phyloP scores from a whole-genome alignment of 2,797 vertebrate species.

The Peromyscus aztecus region DNA sequence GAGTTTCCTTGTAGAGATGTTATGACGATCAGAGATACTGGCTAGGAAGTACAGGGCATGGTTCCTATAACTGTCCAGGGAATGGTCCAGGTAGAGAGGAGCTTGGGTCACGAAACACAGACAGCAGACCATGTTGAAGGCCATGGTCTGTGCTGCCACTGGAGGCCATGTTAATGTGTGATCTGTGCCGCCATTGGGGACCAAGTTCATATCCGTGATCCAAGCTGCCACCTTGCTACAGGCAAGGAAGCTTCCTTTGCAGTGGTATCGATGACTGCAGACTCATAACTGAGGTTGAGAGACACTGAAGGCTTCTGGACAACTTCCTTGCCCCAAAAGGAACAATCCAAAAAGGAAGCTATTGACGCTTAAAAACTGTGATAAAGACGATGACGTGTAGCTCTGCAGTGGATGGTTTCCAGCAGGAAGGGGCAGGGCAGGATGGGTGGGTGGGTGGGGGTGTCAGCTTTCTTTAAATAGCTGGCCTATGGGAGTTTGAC shows the following conservation, averaged over 20 bases:
- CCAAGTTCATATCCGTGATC: neutral
- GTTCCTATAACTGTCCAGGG: neutral
- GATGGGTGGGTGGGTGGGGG: neutral
- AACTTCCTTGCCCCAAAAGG: neutral
- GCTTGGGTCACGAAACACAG: neutral
- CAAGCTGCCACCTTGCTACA: neutral
- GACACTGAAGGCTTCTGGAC: neutral
- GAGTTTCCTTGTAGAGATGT: neutral
- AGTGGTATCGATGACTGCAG: neutral
- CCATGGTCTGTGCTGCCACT: neutral
- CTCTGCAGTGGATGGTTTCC: neutral
- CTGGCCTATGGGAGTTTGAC: neutral
- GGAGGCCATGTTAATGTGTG: neutral
- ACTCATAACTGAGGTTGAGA: neutral
- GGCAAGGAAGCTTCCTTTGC: neutral
- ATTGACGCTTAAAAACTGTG: neutral
- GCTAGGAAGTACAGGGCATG: rapidly evolving
- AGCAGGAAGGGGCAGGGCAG: neutral
- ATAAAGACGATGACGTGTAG: neutral
- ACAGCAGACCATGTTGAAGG: neutral
- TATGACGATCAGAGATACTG: neutral
- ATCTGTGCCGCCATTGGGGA: neutral
- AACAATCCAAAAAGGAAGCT: neutral
- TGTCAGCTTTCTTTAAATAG: neutral
- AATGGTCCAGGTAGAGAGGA: neutral